A percentile compares a stretch with the other conserved stretches of the same genome.
These are phyloP conservation scores for Melanchra persicariae DNA, from an alignment of 2,888 invertebrate genomes.

Conservation along the genomic window DNA sequence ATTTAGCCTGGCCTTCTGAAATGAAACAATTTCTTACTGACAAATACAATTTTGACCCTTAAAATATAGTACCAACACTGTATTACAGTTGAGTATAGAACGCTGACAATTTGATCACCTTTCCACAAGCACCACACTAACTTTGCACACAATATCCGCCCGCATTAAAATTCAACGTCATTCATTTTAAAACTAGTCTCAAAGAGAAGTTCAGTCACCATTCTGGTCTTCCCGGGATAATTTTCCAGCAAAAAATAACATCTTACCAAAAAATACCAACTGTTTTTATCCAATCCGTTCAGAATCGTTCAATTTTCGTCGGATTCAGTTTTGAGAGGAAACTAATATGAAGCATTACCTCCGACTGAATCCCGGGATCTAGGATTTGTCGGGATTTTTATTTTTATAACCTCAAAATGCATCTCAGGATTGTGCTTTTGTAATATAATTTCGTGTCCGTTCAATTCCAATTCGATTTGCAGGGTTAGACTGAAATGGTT, in stretches of 20 bases:
- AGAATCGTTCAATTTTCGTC: constrained; percentile 69
- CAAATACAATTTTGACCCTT: no score
- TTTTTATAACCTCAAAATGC: constrained; percentile 69
- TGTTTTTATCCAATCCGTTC: constrained; percentile 61
- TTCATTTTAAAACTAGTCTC: constrained; percentile 40
- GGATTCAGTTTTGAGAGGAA: constrained; percentile 63
- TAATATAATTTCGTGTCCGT: constrained; percentile 51
- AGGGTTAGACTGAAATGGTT: constrained; percentile 36
- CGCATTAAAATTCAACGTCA: constrained; percentile 51
- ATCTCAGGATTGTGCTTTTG: constrained; percentile 57
- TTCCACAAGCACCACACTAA: constrained; percentile 15
- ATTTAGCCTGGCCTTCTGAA: no score
- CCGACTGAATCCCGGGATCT: constrained; percentile 53
- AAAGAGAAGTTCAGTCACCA: constrained; percentile 34
- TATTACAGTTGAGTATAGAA: not conserved
- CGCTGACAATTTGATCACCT: constrained; percentile 31
- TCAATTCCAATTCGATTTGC: constrained; percentile 55
- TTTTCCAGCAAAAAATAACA: constrained; percentile 40
- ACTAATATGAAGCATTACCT: constrained; percentile 71
- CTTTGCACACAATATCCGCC: constrained; percentile 43
- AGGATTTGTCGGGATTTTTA: constrained; percentile 61
- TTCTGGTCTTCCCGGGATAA: constrained; percentile 13
- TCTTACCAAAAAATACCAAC: constrained; percentile 33
- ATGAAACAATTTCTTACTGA: not conserved
- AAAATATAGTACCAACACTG: not conserved